Base-by-base conservation (phyloP, 2,113 vertebrate genomes). In the Phaetusa simplex region DNA sequence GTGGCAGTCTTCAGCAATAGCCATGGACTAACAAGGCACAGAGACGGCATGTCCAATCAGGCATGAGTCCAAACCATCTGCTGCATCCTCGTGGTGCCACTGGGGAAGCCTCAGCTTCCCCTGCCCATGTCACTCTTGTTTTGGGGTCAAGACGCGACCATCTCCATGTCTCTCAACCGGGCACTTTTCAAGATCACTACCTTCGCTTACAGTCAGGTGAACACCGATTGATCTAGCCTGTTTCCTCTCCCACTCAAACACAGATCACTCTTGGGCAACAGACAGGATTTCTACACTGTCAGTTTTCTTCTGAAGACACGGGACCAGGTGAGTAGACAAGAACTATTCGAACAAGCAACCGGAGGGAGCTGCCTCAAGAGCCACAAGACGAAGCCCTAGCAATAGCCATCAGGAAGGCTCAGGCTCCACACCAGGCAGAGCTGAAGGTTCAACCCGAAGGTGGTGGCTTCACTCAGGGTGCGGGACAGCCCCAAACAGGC, bases 401-500 rank as follows among this genome's bases (percentile, higher is more conserved):
- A 76, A 42, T 4, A 71, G 83, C 13, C 10, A 2, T 27, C 74
- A 91, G 9, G 13, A 29, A 84, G 50, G 77, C 6, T 55, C 27
- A 88, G 55, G 30, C 32, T 45, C 47, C 66, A 70, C 18, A 14
- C 1, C 14, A 82, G 50, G n/a, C 43, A 97, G 79, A 66, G n/a
- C 30, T 3, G 14, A 69, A 59, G 22, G 88, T 12, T 82, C 42
- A 61, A 8, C n/a, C 9, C 58, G 17, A 85, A 49, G 27, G 38
- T 14, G 19, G n/a, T 5, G 12, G n/a, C 34, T 81, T 73, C 0
- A 0, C 34, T 27, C 5, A 3, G 9, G 24, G 9, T 19, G 6
- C 1, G 1, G 36, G 3, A 14, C 0, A 0, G 34, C 19, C 45
- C 45, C 2, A 1, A 26, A 45, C 0, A 0, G 8, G 22, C 23